Conservation (phyloP, 1,140 invertebrate species). For the Aleiodes sp. region DNA sequence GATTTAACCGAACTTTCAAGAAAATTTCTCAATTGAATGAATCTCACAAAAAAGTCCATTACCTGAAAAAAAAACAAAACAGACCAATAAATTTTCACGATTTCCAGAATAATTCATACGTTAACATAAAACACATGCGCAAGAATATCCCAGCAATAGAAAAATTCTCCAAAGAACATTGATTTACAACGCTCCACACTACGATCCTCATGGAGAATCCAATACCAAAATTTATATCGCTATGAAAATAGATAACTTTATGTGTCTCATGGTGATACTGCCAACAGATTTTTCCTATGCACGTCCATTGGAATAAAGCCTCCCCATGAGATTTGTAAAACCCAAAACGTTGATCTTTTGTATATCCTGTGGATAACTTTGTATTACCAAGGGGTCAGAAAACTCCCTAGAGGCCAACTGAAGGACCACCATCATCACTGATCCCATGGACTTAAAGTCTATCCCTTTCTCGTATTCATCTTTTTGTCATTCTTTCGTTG, state of each 20-base stretch:
- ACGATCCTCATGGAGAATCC: not conserved
- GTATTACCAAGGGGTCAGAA: slow-evolving; percentile 2
- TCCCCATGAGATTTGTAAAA: not conserved
- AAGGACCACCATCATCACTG: slow-evolving; percentile 4
- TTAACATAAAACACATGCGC: not conserved
- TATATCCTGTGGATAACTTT: not conserved
- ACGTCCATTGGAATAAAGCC: not conserved
- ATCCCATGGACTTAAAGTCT: not conserved
- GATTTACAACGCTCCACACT: not conserved
- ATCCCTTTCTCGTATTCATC: not conserved
- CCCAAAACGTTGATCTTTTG: slow-evolving; percentile 10
- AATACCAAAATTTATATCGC: not conserved
- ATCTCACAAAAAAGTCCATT: no score
- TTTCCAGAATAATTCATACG: not conserved
- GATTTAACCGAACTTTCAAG: no score
- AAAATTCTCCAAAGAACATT: not conserved
- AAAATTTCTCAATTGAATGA: no score
- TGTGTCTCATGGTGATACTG: not conserved
- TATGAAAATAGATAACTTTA: not conserved
- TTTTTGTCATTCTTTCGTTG: not conserved
- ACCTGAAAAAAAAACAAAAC: no score
- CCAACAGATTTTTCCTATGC: slow-evolving; percentile 11
- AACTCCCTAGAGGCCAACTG: not conserved
- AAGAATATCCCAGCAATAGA: not conserved
- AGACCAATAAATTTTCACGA: no score